A percentile compares a stretch with the other conserved stretches of the same genome.
Evolutionary conservation across 2,797 vertebrate species (phyloP).

Genomic region (Odontamblyopus lacepedii): DNA sequence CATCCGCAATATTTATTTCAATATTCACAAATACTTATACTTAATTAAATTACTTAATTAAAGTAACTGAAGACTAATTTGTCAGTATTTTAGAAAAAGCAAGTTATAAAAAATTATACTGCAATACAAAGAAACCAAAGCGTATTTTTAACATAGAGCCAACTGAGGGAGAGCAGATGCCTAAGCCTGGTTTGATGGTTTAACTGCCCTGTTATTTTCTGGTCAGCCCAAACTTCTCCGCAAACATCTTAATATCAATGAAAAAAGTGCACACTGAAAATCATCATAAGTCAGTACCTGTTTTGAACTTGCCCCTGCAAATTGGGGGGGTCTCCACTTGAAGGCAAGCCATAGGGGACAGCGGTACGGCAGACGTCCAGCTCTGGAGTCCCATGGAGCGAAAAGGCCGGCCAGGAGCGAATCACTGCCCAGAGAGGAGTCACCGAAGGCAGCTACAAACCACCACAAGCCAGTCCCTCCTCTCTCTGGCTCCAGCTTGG

Average conservation of each 20-base stretch:
- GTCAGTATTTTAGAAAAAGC: slow-evolving; percentile 12
- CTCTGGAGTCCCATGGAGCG: slow-evolving; percentile 79
- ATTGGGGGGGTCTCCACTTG: slow-evolving; percentile 78
- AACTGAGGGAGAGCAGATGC: slow-evolving; percentile 20
- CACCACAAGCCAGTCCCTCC: slow-evolving; percentile 59
- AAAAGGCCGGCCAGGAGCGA: slow-evolving; percentile 52
- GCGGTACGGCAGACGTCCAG: slow-evolving; percentile 61
- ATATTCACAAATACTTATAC: neutral
- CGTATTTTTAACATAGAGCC: slow-evolving; percentile 5
- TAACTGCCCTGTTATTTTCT: slow-evolving; percentile 56
- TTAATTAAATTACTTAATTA: neutral
- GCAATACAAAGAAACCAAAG: slow-evolving; percentile 21
- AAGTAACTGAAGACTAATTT: slow-evolving; percentile 22
- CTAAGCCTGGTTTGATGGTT: slow-evolving; percentile 26
- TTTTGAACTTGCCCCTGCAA: slow-evolving; percentile 71
- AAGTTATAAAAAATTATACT: slow-evolving; percentile 16
- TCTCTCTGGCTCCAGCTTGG: slow-evolving; percentile 62
- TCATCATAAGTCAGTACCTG: slow-evolving; percentile 41
- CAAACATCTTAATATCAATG: slow-evolving; percentile 3
- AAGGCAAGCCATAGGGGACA: slow-evolving; percentile 77
- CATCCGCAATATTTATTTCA: neutral
- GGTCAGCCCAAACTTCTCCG: slow-evolving; percentile 33
- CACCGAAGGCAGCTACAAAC: slow-evolving; percentile 53
- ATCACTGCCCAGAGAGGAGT: slow-evolving; percentile 39
- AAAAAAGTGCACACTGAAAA: neutral